phyloP scores from a whole-genome alignment of 2,888 invertebrate genomes.

The Melanotus villosus region DNA sequence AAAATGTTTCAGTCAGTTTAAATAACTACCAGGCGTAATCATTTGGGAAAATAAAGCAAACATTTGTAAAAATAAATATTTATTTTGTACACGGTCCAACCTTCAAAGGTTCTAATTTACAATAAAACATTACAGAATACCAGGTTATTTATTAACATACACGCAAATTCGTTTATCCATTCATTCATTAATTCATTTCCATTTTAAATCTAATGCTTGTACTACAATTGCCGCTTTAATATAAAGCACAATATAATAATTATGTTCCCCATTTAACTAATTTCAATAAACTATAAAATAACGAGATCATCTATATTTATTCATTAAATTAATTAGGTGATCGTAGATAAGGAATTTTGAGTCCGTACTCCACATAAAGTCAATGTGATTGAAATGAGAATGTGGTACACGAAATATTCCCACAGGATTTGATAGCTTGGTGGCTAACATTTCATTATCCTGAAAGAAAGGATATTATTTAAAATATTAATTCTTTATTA shows the following conservation, averaged over 20 bases:
- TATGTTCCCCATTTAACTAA: not conserved
- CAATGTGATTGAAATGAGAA: slow-evolving; percentile 77
- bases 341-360: slow-evolving; percentile 74
- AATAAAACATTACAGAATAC: no score
- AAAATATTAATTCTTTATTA: slow-evolving; percentile 12
- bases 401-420: slow-evolving; percentile 73
- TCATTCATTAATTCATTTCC: not conserved
- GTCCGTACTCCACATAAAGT: slow-evolving; percentile 79
- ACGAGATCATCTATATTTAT: slow-evolving; percentile 58
- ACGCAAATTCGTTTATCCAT: not conserved
- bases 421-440: slow-evolving; percentile 71
- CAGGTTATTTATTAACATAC: not conserved
- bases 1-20: no score
- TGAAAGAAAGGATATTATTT: no score
- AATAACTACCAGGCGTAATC: no score
- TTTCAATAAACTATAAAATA: not conserved
- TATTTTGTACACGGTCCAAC: no score
- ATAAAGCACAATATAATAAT: not conserved
- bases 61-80: no score
- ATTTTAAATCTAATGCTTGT: not conserved
- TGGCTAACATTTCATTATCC: slow-evolving; percentile 73
- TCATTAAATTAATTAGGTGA: slow-evolving; percentile 72
- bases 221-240: no score
- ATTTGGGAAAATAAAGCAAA: no score
- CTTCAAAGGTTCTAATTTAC: no score